Percentiles rank a stretch among this genome's conserved stretches.
Conservation (phyloP, 1,140 invertebrate genomes). For the Drosophila fuyamai region DNA sequence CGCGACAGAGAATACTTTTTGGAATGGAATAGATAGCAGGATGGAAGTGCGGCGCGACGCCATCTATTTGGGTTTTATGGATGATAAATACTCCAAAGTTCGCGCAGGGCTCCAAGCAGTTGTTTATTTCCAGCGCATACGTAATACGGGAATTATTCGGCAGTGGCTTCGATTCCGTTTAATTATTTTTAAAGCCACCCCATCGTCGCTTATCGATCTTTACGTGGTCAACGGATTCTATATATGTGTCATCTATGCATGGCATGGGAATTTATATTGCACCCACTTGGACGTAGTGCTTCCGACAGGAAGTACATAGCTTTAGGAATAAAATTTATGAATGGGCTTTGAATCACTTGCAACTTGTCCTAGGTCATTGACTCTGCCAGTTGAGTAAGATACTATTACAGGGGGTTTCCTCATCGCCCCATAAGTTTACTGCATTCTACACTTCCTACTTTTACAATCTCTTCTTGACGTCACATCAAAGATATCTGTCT, state of each 20-base stretch:
- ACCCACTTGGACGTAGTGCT: constrained; percentile 13
- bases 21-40: constrained; percentile 19
- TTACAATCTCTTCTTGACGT: constrained; percentile 25
- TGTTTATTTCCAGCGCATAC: constrained; percentile 60
- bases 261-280: constrained; percentile 67
- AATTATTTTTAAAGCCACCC: constrained; percentile 59
- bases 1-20: not conserved
- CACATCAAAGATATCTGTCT: constrained; percentile 18
- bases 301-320: constrained; percentile 53
- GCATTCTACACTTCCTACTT: not conserved
- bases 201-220: constrained; percentile 35
- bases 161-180: constrained; percentile 13
- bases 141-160: constrained; percentile 52
- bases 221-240: constrained; percentile 23
- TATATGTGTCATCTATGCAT: constrained; percentile 61
- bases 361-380: constrained; percentile 57
- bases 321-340: constrained; percentile 63
- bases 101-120: constrained; percentile 7
- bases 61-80: constrained; percentile 23
- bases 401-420: not conserved
- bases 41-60: constrained; percentile 31
- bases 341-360: constrained; percentile 60
- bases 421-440: not conserved
- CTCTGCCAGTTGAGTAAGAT: constrained; percentile 13
- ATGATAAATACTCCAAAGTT: constrained; percentile 77